Percentiles rank a stretch among this genome's conserved stretches.
Conservation (phyloP, 2,797 vertebrate genomes). For the Diplodus sargus region DNA sequence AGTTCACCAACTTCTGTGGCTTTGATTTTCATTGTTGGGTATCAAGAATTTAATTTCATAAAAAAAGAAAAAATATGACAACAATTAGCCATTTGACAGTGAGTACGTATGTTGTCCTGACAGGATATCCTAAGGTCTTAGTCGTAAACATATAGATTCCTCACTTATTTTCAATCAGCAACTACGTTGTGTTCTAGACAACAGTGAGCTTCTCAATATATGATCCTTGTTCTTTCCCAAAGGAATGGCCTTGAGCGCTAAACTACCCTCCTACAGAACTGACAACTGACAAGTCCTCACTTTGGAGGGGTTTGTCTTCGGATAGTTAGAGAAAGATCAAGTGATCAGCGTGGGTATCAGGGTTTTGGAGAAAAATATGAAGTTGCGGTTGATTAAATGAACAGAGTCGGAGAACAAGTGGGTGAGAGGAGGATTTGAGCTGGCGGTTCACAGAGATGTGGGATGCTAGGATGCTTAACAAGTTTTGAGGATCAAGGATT, state of each 20-base stretch:
- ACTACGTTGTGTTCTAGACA: background rate
- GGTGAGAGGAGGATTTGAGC: constrained; percentile 12
- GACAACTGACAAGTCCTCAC: background rate
- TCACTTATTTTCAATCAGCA: too few species aligned
- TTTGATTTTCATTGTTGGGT: background rate
- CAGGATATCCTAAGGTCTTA: background rate
- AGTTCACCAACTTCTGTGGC: background rate
- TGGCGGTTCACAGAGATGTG: constrained; percentile 7
- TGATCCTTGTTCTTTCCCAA: background rate
- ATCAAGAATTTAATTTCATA: too few species aligned
- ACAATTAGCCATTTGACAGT: background rate
- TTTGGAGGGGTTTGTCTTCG: background rate
- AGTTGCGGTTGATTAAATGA: constrained; percentile 20
- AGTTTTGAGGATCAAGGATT: constrained; percentile 37
- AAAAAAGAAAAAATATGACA: too few species aligned
- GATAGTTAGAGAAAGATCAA: background rate
- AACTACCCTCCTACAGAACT: background rate
- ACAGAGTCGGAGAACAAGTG: constrained; percentile 8
- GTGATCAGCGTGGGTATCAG: background rate
- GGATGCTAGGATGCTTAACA: constrained; percentile 27
- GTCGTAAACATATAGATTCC: accelerated
- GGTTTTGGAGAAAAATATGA: constrained; percentile 11
- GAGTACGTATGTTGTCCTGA: background rate
- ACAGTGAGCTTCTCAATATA: background rate
- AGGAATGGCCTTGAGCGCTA: background rate